These are phyloP conservation scores for Ploceus nigricollis DNA, from an alignment of 2,113 vertebrate species.

Conservation along the genomic window DNA sequence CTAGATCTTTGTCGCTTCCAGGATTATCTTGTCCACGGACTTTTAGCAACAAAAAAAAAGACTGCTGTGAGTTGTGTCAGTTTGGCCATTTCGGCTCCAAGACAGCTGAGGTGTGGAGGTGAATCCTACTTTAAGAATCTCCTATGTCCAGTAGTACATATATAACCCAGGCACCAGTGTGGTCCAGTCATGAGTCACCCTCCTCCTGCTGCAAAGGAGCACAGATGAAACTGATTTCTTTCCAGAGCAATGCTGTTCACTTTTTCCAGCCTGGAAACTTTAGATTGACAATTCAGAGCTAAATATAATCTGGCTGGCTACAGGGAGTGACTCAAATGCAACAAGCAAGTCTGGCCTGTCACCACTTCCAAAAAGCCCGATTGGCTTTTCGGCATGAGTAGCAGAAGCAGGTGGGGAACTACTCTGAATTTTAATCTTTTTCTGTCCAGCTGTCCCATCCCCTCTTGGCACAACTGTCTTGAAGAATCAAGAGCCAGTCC, in stretches of 20 bases:
- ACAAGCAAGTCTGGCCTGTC: constrained; percentile 48
- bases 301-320: constrained; percentile 74
- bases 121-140: background rate
- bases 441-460: background rate
- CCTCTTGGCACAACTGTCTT: background rate
- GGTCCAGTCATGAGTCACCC: background rate
- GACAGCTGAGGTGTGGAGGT: background rate
- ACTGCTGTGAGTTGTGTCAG: background rate
- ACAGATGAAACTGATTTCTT: constrained; percentile 15
- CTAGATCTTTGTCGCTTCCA: background rate
- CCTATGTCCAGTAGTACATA: rapidly evolving
- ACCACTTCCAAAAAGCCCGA: background rate
- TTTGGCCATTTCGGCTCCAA: background rate
- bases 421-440: constrained; percentile 33
- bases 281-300: constrained; percentile 60
- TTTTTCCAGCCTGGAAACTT: constrained; percentile 72
- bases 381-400: constrained; percentile 38
- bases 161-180: background rate
- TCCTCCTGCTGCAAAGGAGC: background rate
- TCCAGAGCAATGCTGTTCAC: constrained; percentile 26
- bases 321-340: constrained; percentile 61
- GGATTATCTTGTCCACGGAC: background rate
- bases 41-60: background rate
- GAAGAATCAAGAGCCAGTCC: background rate
- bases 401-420: constrained; percentile 68